Evolutionary conservation across 2,888 invertebrate species (phyloP), one percentile per base, ranked within the genome.

Genomic region (Coronaproctus castanopsis): DNA sequence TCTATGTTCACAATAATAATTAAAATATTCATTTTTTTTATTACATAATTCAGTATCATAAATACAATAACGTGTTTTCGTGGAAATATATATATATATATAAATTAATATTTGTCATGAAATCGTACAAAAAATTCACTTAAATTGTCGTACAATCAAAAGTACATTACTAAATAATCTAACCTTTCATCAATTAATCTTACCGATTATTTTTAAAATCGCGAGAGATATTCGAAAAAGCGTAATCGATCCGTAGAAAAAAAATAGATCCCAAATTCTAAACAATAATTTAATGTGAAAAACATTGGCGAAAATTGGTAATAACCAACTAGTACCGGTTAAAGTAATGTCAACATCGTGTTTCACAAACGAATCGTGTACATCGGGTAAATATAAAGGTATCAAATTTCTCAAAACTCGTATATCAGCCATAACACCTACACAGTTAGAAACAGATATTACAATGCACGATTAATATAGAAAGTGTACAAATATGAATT

Each of bases 301-400:
- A 56, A 96, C 93, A 70, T 91, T 92, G 1, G 97, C 91, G 74
- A 95, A 97, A 23, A 97, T 73, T 1, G 97, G 96, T 57, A 98
- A 76, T 55, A 97, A 96, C 98, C 98, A 98, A 70, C 96, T 92
- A 68, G 95, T 78, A 20, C 93, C 92, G 68, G 98, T 95, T 58
- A 98, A 76, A 58, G 95, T 93, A 57, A 97, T 76, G 75, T 96
- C 93, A 66, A 89, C 88, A 69, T 93, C 96, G 73, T 96, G 93
- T 69, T 89, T 88, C 69, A 86, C 85, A 57, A 97, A 76, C n/a
- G 88, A 83, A 65, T 85, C 81, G 71, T 93, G 92, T 57, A 90
- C 82, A 61, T 89, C 86, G 1, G 95, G 87, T 64, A 97, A 76
- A 71, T 88, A 91, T 68, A 85, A 88, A 56, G 86, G 81, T 64